These are phyloP conservation scores for Xiphias gladius DNA, from an alignment of 2,113 vertebrate genomes.

Conservation along the genomic window DNA sequence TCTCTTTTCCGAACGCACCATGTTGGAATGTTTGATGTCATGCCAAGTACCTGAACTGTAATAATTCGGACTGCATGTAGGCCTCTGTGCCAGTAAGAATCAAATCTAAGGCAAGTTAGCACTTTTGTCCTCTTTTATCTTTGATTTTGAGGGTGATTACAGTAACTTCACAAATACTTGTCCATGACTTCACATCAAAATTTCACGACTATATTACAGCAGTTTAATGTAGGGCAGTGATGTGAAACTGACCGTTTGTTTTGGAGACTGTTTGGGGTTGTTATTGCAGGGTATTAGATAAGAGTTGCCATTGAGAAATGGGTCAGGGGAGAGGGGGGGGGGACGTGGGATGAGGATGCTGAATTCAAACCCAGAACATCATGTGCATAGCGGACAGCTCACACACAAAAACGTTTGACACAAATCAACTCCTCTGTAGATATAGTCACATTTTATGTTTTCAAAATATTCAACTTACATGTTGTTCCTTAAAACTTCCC, in stretches of 20 bases:
- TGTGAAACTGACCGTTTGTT: neutral
- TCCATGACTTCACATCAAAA: neutral
- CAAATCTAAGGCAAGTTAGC: neutral
- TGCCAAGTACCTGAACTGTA: slow-evolving; percentile 1
- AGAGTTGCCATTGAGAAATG: neutral
- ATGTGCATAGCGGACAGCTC: neutral
- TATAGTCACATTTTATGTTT: too few species aligned
- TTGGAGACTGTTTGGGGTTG: too few species aligned
- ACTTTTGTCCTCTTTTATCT: slow-evolving; percentile 8
- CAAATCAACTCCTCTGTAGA: neutral
- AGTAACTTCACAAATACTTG: neutral
- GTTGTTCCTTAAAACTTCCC: too few species aligned
- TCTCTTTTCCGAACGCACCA: neutral
- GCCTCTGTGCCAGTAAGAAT: slow-evolving; percentile 21
- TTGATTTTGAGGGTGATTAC: neutral
- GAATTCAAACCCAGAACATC: neutral
- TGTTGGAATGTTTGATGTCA: slow-evolving; percentile 11
- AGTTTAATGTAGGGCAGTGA: neutral
- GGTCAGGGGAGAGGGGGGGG: neutral
- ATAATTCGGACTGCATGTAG: slow-evolving; percentile 4
- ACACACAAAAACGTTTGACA: neutral
- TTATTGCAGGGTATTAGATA: too few species aligned
- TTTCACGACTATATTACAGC: neutral
- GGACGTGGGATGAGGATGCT: neutral
- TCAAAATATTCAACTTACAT: too few species aligned